Base-by-base conservation (phyloP, 2,888 invertebrate genomes). In the Malacosoma neustria region DNA sequence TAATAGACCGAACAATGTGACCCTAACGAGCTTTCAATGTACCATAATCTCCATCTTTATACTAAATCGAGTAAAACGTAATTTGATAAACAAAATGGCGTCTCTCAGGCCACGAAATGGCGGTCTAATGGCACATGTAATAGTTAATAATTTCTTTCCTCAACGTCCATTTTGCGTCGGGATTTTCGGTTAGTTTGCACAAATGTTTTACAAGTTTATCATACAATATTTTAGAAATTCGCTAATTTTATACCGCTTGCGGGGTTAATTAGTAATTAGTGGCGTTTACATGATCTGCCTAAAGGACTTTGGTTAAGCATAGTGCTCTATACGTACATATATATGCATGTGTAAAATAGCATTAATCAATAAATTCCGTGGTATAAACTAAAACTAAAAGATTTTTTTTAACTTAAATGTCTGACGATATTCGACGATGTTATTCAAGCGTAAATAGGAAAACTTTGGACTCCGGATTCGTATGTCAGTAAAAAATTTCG, bases 91-190 rank as follows among this genome's bases (percentile, higher is more conserved):
- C 61, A 65, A 69, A 63, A 72, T 68, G 68, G 64, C 62, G 54
- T 45, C 53, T 49, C 49, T 38, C 45, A 44, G 50, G 49, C 43
- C 49, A 47, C 59, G 55, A 57, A 65, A 69, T 70, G 61, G 57
- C 52, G 46, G 54, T 44, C 53, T 70, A 72, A 74, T 73, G 67
- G 69, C 48, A 57, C 60, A 57, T 71, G 63, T 73, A 65, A 72
- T 66, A 65, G 62, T 65, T 57, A 68, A 68, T 69, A 63, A 69
- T 65, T 59, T 61, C 49, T 48, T 22, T 13, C 6, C 22, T 9
- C 22, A 9, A 7, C 22, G 9, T 22, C 22, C 22, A 5, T 22
- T 39, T 36, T 38, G 29, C 12, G 22, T 22, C 22, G 36, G 36
- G 41, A 40, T 42, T 40, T 36, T 22, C 22, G 6, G 22, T 38